Base-by-base conservation (phyloP, 2,113 vertebrate species). In the Cygnus buccinator region DNA sequence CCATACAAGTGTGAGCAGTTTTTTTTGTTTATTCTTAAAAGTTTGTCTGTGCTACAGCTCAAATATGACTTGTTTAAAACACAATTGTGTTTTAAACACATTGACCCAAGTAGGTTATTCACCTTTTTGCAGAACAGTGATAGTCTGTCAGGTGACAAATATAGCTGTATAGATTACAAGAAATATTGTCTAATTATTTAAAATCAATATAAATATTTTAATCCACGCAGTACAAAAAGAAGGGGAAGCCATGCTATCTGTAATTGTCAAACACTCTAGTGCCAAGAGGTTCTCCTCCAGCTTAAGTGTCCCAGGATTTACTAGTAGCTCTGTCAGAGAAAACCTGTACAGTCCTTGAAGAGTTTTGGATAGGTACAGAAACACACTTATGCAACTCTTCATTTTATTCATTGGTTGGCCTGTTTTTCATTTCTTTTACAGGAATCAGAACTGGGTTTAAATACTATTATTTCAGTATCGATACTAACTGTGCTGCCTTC, bases 1-100 rank as follows among this genome's bases (percentile, higher is more conserved):
- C 23, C 6, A 2, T n/a, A 6, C 1, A 0, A 7, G 12, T 13
- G 29, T 33, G 18, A 52, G 18, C 7, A 65, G 21, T 29, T 61
- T 20, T 22, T 80, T 20, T 6, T 11, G 9, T 1, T 54, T 68
- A 7, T 13, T 61, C 61, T 73, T 16, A 10, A 48, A 43, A 35
- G 11, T 1, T 54, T 68, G 10, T 10, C 55, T 48, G 3, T 8
- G 48, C 21, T 28, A 21, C 37, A 43, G 20, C 20, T 79, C 55
- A 54, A 70, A 54, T 25, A 9, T 9, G 9, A 18, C 22, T 80
- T 46, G 19, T 46, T 73, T n/a, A 21, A 80, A 91, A 52, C 25
- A 9, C 23, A 26, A 5, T 17, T 25, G 12, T 52, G 22, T 25
- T 23, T 48, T 21, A 48, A 48, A 48, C 48, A 48, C 48, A 23